Evolutionary conservation across 2,797 vertebrate species (phyloP), one percentile per base, ranked within the genome.

Genomic region (Eurystomus glaucurus): DNA sequence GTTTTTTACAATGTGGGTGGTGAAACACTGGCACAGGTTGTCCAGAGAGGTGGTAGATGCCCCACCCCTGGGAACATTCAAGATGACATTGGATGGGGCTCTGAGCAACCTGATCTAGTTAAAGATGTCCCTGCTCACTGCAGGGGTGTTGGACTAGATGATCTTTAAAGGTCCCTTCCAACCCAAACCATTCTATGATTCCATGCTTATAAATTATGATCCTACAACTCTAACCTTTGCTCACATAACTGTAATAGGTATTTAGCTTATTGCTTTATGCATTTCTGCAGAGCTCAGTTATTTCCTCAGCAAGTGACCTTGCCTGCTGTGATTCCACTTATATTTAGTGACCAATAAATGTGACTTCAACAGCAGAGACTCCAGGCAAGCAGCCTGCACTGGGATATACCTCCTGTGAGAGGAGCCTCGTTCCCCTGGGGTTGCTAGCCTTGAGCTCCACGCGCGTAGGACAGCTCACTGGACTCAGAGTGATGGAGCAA

Each of bases 401-500:
- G 31, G 28, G 37, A 39, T 2, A 4, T 13, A 6, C 0, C 21
- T 22, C 0, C 19, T 22, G 16, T 1, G 6, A 60, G 37, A 66
- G 1, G 9, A 62, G 26, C 28, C 31, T 31, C 25, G 1, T 29
- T 28, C 9, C 51, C 15, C 51, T 11, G 33, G 0, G 1, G 18
- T 0, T 54, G 20, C 57, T 3, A 16, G 17, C 16, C 80, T 23
- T 14, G 10, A 79, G 45, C 37, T 72, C 50, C 71, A 69, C 54
- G n/a, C 9, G 1, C 0, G 0, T 0, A 31, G 9, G 16, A 26
- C 20, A 39, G 41, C 25, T 82, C 31, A 6, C 1, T 23, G 26
- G 20, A 6, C 11, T 69, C 15, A 21, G 14, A 16, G 17, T 8
- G 61, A 37, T 26, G 39, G 26, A 62, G 46, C 33, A 65, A 69